Evolutionary conservation across 2,797 vertebrate genomes (phyloP).

Genomic region (Fringilla coelebs): DNA sequence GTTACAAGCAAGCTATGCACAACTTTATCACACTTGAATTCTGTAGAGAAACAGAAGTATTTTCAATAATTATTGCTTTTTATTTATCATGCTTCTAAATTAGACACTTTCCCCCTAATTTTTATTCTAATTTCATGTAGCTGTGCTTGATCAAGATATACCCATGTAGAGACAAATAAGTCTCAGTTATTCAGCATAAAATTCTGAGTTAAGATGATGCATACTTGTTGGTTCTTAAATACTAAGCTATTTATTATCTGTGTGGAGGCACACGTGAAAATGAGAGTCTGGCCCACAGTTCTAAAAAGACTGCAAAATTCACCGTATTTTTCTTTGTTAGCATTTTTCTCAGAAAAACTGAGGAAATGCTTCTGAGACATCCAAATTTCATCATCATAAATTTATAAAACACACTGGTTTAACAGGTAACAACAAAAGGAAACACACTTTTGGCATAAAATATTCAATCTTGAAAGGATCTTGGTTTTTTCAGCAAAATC

Average conservation of each 20-base stretch:
- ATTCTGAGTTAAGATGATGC: not conserved
- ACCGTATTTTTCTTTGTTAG: not conserved
- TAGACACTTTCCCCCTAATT: not conserved
- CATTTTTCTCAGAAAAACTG: not conserved
- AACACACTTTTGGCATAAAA: not conserved
- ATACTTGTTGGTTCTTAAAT: not conserved
- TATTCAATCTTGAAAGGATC: not conserved
- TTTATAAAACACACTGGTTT: not conserved
- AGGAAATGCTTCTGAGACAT: slow-evolving; percentile 12
- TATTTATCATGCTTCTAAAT: not conserved
- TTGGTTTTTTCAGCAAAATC: not conserved
- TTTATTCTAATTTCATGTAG: not conserved
- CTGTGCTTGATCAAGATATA: not conserved
- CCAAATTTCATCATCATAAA: not conserved
- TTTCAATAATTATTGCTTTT: not conserved
- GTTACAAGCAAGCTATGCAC: not conserved
- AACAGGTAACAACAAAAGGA: not conserved
- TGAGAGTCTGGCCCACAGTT: not conserved
- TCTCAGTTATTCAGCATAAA: not conserved
- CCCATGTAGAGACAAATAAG: not conserved
- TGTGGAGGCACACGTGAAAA: not conserved
- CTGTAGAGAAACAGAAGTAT: not conserved
- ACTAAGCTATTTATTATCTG: not conserved
- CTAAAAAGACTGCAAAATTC: not conserved
- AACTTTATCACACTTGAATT: not conserved